These are phyloP conservation scores for Sus cebifrons DNA, from an alignment of 2,797 vertebrate species.

Conservation along the genomic window DNA sequence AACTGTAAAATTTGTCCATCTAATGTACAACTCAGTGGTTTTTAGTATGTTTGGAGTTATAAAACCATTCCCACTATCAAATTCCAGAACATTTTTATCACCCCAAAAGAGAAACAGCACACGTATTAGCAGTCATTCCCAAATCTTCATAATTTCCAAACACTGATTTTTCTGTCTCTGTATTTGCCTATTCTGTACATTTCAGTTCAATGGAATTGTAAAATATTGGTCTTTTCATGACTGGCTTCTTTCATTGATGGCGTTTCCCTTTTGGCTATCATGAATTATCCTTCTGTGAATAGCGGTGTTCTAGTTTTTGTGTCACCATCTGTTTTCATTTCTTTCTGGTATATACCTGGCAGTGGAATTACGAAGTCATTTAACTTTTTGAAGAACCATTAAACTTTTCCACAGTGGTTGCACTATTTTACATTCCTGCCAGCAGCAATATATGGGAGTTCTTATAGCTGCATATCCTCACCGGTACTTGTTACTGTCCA, in stretches of 20 bases:
- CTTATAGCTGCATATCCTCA: background rate
- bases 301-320: background rate
- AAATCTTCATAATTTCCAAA: background rate
- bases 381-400: background rate
- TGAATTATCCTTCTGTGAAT: background rate
- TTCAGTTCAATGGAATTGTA: background rate
- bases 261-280: background rate
- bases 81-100: constrained; percentile 26
- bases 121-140: background rate
- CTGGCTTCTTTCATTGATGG: background rate
- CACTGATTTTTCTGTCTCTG: background rate
- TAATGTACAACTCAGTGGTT: background rate
- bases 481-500: background rate
- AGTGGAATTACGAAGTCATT: background rate
- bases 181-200: background rate
- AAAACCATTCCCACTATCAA: background rate
- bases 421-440: background rate
- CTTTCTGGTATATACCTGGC: background rate
- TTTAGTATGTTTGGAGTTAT: background rate
- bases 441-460: background rate
- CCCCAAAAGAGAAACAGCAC: background rate
- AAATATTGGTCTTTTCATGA: background rate
- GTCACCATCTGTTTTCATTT: background rate
- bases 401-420: background rate
- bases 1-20: background rate